These are phyloP conservation scores for Rostrhamus sociabilis DNA, from an alignment of 2,797 vertebrate species.

Conservation along the genomic window DNA sequence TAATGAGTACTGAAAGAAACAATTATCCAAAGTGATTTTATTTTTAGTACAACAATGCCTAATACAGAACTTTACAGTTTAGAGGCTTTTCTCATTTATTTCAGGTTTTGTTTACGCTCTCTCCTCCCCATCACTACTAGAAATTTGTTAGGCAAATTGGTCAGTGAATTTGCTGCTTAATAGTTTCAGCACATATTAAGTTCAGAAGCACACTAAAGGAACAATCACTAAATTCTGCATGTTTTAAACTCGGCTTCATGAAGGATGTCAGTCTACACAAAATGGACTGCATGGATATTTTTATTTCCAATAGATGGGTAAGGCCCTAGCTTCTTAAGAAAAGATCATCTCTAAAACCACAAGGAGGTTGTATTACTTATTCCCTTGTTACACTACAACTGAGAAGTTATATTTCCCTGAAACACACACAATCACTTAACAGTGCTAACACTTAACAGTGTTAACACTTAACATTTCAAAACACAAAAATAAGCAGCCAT, in stretches of 20 bases:
- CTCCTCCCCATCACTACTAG: not conserved
- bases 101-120: not conserved
- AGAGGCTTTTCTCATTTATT: not conserved
- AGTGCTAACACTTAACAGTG: not conserved
- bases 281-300: not conserved
- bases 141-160: not conserved
- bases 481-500: not conserved
- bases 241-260: not conserved
- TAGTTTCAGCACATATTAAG: not conserved
- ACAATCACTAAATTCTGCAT: not conserved
- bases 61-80: not conserved
- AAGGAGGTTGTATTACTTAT: not conserved
- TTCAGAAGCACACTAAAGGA: not conserved
- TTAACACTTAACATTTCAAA: not conserved
- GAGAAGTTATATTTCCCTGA: not conserved
- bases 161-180: not conserved
- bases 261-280: not conserved
- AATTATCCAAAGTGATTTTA: not conserved
- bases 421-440: not conserved
- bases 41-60: not conserved
- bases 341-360: not conserved
- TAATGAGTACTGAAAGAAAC: not conserved
- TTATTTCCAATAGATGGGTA: not conserved
- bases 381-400: not conserved
- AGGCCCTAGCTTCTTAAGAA: not conserved